A percentile compares a stretch with the other conserved stretches of the same genome.
Conservation (phyloP, 2,797 vertebrate species). For the Sebastes miniatus region DNA sequence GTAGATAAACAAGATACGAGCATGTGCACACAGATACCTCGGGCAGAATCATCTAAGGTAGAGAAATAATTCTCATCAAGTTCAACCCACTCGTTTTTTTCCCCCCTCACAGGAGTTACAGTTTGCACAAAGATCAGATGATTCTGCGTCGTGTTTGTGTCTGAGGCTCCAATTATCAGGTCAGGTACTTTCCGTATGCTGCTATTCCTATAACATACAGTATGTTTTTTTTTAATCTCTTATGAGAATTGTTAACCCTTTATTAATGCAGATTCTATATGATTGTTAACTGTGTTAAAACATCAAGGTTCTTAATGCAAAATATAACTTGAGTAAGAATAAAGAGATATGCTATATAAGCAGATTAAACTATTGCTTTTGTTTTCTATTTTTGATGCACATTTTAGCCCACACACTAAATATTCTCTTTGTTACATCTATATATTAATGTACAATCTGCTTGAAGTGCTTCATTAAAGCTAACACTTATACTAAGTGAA, state of each 20-base stretch:
- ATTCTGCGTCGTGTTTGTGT: not conserved
- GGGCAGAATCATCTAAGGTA: not conserved
- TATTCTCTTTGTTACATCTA: not conserved
- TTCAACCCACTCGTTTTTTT: conserved; percentile 22
- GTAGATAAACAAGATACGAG: conserved; percentile 37
- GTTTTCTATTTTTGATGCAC: not conserved
- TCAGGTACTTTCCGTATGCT: not conserved
- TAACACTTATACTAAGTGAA: not conserved
- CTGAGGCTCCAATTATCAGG: conserved; percentile 14
- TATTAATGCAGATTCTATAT: not conserved
- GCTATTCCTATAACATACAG: not conserved
- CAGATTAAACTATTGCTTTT: not conserved
- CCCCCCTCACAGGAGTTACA: not conserved
- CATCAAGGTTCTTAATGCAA: not conserved
- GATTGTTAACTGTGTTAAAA: not conserved
- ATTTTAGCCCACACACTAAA: not conserved
- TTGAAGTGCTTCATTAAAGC: not conserved
- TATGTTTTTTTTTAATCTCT: not conserved
- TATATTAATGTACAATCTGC: not conserved
- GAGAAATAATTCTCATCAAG: conserved; percentile 11
- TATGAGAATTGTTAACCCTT: not conserved
- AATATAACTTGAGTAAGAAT: not conserved
- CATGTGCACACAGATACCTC: not conserved
- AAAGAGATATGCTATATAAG: not conserved
- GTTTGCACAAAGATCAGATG: conserved; percentile 22